Base-by-base conservation (phyloP, 2,113 vertebrate genomes). In the Oceanodroma tethys region DNA sequence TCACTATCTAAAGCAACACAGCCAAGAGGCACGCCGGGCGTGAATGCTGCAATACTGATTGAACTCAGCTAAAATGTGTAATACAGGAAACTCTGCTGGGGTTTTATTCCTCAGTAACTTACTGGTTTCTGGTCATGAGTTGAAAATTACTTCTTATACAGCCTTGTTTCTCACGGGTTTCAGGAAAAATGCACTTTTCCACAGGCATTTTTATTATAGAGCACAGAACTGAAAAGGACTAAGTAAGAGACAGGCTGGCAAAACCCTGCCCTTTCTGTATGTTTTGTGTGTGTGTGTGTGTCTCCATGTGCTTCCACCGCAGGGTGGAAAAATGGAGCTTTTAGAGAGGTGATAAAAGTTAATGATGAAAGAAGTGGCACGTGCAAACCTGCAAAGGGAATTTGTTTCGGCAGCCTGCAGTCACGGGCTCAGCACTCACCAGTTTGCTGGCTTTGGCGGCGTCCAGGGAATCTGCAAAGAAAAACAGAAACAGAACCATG, bases 361-460 rank as follows among this genome's bases (percentile, higher is more conserved):
- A 55, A 11, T 2, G 22, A 15, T 6, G 26, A 13, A 12, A 48
- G 40, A 27, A 25, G 25, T 1, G 15, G 38, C 6, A 10, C 1
- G 34, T 6, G 30, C 38, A 2, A 6, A 7, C 1, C 50, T 14
- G 26, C 30, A 29, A 8, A n/a, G 27, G 10, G 21, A 5, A 16
- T 6, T 8, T 19, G 17, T 10, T 13, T 32, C 9, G 2, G 45
- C 82, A 29, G 29, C 23, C 27, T 2, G 18, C n/a, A 12, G 42
- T 5, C 13, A 5, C 10, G 7, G 43, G 67, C 84, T 15, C 56
- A 42, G 85, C n/a, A 99, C 99, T 99, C 97, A 99, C 99, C 99
- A 99, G 96, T 97, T 99, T 99, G 95, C 98, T 98, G 85, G 98
- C 97, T 95, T 98, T 99, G 78, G 98, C 68, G 10, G 98, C 97